Evolutionary conservation across 92 coral and sea anemone species (phyloP), one percentile per base, ranked within the genome.

Genomic region (Phenganax stokvisi): DNA sequence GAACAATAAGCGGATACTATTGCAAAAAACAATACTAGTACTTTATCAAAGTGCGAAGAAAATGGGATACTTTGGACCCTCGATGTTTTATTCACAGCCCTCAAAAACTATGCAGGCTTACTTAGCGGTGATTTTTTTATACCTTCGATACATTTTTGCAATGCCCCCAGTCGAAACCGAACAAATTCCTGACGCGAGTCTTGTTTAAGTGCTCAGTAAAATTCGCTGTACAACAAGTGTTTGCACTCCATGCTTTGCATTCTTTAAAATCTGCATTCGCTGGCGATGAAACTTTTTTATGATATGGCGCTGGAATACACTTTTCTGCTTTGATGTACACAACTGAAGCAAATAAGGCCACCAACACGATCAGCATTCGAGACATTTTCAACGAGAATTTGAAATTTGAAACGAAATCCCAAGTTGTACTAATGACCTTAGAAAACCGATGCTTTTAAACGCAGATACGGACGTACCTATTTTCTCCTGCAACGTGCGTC

Each of bases 81-180:
- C 47, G 47, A 37, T 37, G 5, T 37, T 2, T 37, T 37, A 37
- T 37, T 5, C 71, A 1, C 11, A 65, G 13, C 2, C 47, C 71
- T 3, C 47, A 65, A 20, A 17, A 1, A 1, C 47, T 37, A 37
- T 37, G 5, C 47, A 37, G 47, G 25, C 25, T 20, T 20, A 20
- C 25, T 20, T 37, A 37, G 47, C 47, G 47, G 47, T 5, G 47
- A 37, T 37, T 37, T 37, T 37, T 37, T 5, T 37, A 5, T 85
- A 92, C 97, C 93, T 80, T 55, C 5, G 93, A 86, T 58, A 93
- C 77, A 71, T 91, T 91, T 3, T 77, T 84, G 81, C 97, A 93
- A 62, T 93, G 96, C 54, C 91, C 76, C 92, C 93, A 91, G 10
- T 91, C 82, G 61, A 92, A 90, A 52, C 89, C 91, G 77, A 90